A percentile compares a stretch with the other conserved stretches of the same genome.
These are phyloP conservation scores for Spinibarbus caldwelli DNA, from an alignment of 2,797 vertebrate species.

Conservation along the genomic window DNA sequence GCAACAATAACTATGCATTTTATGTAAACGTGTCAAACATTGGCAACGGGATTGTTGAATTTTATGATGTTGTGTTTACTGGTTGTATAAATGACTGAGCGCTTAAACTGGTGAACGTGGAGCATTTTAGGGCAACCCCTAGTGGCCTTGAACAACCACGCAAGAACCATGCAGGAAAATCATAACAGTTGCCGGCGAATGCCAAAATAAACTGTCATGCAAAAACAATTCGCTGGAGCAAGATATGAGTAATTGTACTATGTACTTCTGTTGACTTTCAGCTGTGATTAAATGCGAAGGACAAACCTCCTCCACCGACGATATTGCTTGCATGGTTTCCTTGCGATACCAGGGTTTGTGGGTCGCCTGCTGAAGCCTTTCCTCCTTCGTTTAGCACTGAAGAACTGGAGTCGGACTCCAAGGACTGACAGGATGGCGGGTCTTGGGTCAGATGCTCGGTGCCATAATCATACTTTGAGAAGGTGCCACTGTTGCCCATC, in stretches of 20 bases:
- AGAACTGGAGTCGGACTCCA: constrained; percentile 95
- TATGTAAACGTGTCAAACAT: constrained; percentile 7
- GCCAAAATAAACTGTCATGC: constrained; percentile 49
- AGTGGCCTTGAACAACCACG: constrained; percentile 82
- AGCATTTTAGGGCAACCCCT: constrained; percentile 86
- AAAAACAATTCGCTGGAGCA: not conserved
- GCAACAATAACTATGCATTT: not conserved
- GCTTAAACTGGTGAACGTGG: constrained; percentile 71
- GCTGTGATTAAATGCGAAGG: constrained; percentile 36
- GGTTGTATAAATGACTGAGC: constrained; percentile 68
- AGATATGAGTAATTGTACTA: not conserved
- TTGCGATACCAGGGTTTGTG: constrained; percentile 87
- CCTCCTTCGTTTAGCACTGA: constrained; percentile 91
- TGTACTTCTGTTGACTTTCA: constrained; percentile 24
- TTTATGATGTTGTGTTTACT: constrained; percentile 61
- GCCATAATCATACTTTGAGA: constrained; percentile 91
- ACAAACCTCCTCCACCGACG: constrained; percentile 85
- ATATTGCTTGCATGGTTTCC: constrained; percentile 85
- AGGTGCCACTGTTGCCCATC: constrained; percentile 81
- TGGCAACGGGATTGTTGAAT: constrained; percentile 17
- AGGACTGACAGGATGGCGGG: constrained; percentile 92
- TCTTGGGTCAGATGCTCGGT: constrained; percentile 84
- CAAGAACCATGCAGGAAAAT: constrained; percentile 74
- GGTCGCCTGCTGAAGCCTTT: constrained; percentile 85
- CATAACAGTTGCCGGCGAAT: constrained; percentile 59